Conservation (phyloP, 2,113 vertebrate species). For the Fukomys damarensis region DNA sequence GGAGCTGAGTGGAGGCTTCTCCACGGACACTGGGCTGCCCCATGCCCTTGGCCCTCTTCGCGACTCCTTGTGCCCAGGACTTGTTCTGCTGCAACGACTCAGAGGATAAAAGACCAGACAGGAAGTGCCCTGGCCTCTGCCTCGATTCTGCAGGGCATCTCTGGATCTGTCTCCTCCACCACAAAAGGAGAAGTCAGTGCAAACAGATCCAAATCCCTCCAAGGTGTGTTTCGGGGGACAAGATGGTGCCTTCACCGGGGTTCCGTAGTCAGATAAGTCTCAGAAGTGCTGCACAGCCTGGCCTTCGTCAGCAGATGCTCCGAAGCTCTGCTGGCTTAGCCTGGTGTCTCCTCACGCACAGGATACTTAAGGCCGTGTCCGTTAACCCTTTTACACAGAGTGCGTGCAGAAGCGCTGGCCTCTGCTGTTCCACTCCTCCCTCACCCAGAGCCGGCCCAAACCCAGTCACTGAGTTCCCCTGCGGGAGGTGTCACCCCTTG, state of each 20-base stretch:
- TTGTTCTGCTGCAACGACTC: neutral
- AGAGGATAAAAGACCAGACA: neutral
- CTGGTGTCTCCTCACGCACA: neutral
- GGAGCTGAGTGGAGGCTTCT: neutral
- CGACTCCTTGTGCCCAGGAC: neutral
- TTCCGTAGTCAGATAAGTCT: neutral
- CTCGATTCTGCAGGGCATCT: neutral
- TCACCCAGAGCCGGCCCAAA: neutral
- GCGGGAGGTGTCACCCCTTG: neutral
- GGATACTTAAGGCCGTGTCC: neutral
- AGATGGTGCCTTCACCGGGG: neutral
- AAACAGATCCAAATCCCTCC: too few species aligned
- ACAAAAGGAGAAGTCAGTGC: neutral
- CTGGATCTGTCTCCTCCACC: neutral
- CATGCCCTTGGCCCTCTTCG: neutral
- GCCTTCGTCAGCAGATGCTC: fast-evolving
- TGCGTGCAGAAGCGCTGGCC: neutral
- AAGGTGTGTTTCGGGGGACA: neutral
- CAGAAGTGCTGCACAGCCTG: neutral
- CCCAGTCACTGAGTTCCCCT: neutral
- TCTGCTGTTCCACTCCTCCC: neutral
- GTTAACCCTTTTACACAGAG: neutral
- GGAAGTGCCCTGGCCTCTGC: neutral
- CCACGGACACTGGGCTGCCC: neutral
- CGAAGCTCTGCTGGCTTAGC: neutral